Conservation (phyloP, 2,888 invertebrate genomes). For the Apodemia duryi region DNA sequence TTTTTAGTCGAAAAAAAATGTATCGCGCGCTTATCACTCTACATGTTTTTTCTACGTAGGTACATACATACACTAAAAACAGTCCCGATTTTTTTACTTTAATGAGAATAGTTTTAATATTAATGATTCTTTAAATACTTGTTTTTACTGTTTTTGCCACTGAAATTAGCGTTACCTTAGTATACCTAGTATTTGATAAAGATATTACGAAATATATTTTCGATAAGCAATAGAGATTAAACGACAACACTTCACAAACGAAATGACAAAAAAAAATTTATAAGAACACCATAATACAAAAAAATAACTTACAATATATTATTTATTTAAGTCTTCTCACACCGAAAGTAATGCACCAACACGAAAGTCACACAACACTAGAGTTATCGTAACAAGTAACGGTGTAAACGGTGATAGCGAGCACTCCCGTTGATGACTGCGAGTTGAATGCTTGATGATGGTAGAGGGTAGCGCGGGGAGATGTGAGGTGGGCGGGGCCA, state of each 20-base stretch:
- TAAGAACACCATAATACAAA: background rate
- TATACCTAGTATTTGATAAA: too few species aligned
- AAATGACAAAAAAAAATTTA: background rate
- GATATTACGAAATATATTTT: too few species aligned
- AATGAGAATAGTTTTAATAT: too few species aligned
- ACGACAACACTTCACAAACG: background rate
- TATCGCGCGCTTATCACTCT: too few species aligned
- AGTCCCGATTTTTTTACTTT: too few species aligned
- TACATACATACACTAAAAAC: too few species aligned
- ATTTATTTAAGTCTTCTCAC: background rate
- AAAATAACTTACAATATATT: background rate
- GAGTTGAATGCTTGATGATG: slow-evolving; percentile 69
- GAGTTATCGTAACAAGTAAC: slow-evolving; percentile 51
- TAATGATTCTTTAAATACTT: too few species aligned
- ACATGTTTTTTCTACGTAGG: too few species aligned
- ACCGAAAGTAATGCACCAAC: slow-evolving; percentile 34
- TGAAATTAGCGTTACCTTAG: too few species aligned
- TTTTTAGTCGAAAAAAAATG: too few species aligned
- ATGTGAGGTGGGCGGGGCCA: slow-evolving; percentile 52
- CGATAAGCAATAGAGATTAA: too few species aligned
- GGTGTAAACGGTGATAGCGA: slow-evolving; percentile 39
- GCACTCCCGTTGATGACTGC: slow-evolving; percentile 52
- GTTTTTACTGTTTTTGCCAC: too few species aligned
- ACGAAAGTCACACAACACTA: slow-evolving; percentile 61
- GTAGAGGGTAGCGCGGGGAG: slow-evolving; percentile 37